Evolutionary conservation across 2,888 invertebrate genomes (phyloP).

Genomic region (Callosobruchus maculatus): DNA sequence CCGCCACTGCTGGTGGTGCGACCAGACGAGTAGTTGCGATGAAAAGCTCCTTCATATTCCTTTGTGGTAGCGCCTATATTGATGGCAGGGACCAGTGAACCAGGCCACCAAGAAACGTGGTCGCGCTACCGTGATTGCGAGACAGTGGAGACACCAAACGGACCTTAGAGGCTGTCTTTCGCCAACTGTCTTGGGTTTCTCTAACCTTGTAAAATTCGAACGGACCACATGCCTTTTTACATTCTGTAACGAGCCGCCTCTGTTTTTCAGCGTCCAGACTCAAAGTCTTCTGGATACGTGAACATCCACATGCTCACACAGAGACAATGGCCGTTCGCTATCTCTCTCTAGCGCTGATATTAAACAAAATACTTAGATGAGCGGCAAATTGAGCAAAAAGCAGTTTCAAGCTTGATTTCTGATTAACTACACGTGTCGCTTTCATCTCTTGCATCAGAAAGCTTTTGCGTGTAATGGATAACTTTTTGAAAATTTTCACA

Average conservation of each 20-base stretch:
- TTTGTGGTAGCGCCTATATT: too few relatives aligned
- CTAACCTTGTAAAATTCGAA: too few relatives aligned
- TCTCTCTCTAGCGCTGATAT: slow-evolving; percentile 17
- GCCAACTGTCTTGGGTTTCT: too few relatives aligned
- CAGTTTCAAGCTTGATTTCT: slow-evolving; percentile 14
- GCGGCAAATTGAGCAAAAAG: slow-evolving; percentile 18
- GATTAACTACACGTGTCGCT: neutral
- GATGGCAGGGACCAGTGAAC: too few relatives aligned
- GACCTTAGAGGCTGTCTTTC: too few relatives aligned
- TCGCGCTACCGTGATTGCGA: too few relatives aligned
- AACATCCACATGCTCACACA: slow-evolving; percentile 1
- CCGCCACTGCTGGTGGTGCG: too few relatives aligned
- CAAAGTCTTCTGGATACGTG: slow-evolving; percentile 3
- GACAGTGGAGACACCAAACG: too few relatives aligned
- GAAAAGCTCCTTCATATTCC: too few relatives aligned
- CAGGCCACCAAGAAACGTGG: too few relatives aligned
- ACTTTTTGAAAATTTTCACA: neutral
- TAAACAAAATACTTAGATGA: slow-evolving; percentile 29
- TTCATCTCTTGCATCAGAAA: neutral
- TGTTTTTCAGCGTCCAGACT: neutral
- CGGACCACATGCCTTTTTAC: too few relatives aligned
- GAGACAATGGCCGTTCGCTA: slow-evolving; percentile 1
- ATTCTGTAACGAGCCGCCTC: neutral
- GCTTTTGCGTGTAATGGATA: neutral
- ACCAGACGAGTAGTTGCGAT: too few relatives aligned